Base-by-base conservation (phyloP, 2,888 invertebrate genomes). In the Digitonthophagus gazella region DNA sequence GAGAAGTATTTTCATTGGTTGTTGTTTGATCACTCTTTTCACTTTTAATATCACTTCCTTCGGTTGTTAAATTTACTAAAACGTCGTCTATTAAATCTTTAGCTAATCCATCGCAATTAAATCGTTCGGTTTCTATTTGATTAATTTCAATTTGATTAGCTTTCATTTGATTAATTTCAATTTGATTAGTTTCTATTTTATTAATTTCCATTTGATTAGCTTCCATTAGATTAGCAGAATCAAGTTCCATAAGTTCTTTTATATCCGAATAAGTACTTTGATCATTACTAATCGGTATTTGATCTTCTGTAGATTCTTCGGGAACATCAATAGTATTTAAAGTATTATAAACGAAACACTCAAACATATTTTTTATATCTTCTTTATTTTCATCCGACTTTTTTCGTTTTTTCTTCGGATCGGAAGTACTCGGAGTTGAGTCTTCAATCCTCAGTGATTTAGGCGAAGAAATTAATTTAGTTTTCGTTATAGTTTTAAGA, bases 321-420 rank as follows among this genome's bases (percentile, higher is more conserved):
- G 67, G 15, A 55, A 63, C 56, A 14, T 55, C 56, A 14, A 64
- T 71, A 20, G 66, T 72, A 67, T 80, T 80, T 58, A 80, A 67
- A 3, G 78, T 76, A 65, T 80, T 80, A 65, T 78, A 76, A 28
- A 80, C 67, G 15, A 81, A 75, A 63, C 80, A 80, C 65, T 79
- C 76, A 0, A 80, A 75, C n/a, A 81, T 75, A 5, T 76, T 75
- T 74, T 77, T 79, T 28, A 78, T 77, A 66, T 80, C 80, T 18
- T 79, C 77, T 19, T 75, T 69, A 0, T 71, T 66, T 8, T 8
- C 28, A 3, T 44, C 28, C 67, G 71, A 75, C 20, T 70, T 69
- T 69, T 75, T 76, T 71, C 74, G 77, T 64, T 72, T 75, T 64
- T 72, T 76, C 57, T 72, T 73, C 3, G 71, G 6, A 20, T 73